phyloP scores from a whole-genome alignment of 1,140 invertebrate genomes.

The Drosophila chauvacae region DNA sequence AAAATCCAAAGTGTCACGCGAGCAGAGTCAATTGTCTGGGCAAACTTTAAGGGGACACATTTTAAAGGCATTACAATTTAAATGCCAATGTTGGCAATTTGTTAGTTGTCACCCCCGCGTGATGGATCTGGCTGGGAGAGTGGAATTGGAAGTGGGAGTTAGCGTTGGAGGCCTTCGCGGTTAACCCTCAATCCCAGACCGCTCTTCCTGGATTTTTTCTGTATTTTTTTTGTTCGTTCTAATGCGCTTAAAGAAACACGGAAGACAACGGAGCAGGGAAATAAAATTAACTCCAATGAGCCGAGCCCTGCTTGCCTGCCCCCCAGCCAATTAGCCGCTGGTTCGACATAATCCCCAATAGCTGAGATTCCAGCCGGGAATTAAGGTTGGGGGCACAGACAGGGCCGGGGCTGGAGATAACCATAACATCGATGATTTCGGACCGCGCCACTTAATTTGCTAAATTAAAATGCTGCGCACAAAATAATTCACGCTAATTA shows the following conservation, averaged over 20 bases:
- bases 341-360: constrained; percentile 67
- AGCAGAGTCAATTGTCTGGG: constrained; percentile 74
- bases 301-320: background rate
- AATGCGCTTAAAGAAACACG: constrained; percentile 68
- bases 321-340: constrained; percentile 60
- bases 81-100: constrained; percentile 78
- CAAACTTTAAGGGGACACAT: constrained; percentile 57
- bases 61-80: constrained; percentile 71
- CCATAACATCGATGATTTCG: constrained; percentile 30
- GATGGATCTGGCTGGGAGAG: background rate
- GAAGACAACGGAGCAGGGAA: constrained; percentile 16
- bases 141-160: background rate
- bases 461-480: constrained; percentile 68
- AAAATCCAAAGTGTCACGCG: constrained; percentile 67
- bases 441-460: constrained; percentile 64
- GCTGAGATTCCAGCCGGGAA: constrained; percentile 57
- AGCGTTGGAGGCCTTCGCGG: constrained; percentile 23
- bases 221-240: constrained; percentile 10
- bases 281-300: constrained; percentile 38
- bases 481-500: constrained; percentile 76
- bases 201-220: constrained; percentile 6
- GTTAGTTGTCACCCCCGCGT: constrained; percentile 61
- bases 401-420: background rate
- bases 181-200: constrained; percentile 22
- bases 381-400: background rate